Base-by-base conservation (phyloP, 1,140 invertebrate species). In the Philaenus spumarius region DNA sequence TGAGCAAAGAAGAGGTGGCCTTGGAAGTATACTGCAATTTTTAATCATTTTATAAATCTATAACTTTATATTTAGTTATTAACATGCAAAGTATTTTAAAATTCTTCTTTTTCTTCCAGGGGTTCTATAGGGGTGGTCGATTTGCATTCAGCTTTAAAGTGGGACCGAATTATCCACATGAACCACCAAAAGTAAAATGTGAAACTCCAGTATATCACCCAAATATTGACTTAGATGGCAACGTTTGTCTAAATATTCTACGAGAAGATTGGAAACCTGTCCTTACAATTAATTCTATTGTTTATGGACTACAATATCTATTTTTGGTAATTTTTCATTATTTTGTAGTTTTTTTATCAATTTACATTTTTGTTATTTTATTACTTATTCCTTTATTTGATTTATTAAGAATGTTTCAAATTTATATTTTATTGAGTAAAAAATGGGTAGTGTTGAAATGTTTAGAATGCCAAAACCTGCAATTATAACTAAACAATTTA, bases 251-350 rank as follows among this genome's bases (percentile, higher is more conserved):
- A 50, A 96, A 96, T 75, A 96, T 96, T 70, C 76, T 96, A 58
- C 81, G 95, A 70, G 95, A 98, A 84, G 95, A 98, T 77, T 98
- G 95, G 95, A 98, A 98, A 75, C 95, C 95, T 61, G 95, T 98
- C 58, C 80, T 98, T 54, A 97, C 95, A 42, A 94, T 98, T 63
- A 98, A 96, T 74, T 95, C 95, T 58, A 94, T 98, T 75, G 91
- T 98, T 48, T 98, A 98, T 82, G 95, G 95, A 63, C 80, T 98
- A 64, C 95, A 97, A 71, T 97, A 96, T 83, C 83, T 98, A 65
- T 98, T 98, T 72, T 78, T 97, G 81, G 92, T 94, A 81, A 81
- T 81, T 77, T 23, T 15, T 46, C 14, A 20, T 47, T 40, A 35
- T 12, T 50, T 22, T 43, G 12, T 4, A 35, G 6, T 42, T 11